Evolutionary conservation across 2,888 invertebrate species (phyloP).

Genomic region (Oegoconia quadripuncta): DNA sequence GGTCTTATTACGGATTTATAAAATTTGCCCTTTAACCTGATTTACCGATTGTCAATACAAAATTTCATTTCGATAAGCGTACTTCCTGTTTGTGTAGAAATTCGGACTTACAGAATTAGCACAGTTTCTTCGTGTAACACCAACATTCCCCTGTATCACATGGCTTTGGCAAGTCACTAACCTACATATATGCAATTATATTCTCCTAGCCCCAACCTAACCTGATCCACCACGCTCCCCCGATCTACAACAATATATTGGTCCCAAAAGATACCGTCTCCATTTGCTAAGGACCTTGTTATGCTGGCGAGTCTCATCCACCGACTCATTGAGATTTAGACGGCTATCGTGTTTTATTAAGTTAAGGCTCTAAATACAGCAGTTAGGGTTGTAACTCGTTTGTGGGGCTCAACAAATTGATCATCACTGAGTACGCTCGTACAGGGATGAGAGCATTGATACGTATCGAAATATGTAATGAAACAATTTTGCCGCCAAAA

Average conservation of each 20-base stretch:
- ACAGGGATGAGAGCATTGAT: conserved; percentile 20
- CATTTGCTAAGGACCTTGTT: conserved; percentile 34
- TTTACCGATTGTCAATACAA: no score
- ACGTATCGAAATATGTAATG: no score
- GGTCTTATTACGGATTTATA: no score
- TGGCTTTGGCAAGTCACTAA: conserved; percentile 46
- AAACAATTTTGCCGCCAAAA: no score
- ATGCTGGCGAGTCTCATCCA: conserved; percentile 44
- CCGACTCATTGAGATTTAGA: conserved; percentile 53
- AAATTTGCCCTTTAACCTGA: no score
- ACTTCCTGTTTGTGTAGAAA: no score
- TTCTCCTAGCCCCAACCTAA: conserved; percentile 27
- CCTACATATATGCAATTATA: conserved; percentile 55
- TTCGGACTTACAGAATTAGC: no score
- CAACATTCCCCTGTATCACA: conserved; percentile 36
- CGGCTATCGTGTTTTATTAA: conserved; percentile 29
- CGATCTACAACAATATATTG: conserved; percentile 16
- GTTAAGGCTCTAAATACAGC: conserved; percentile 37
- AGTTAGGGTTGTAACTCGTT: conserved; percentile 47
- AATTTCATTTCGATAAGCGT: no score
- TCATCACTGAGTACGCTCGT: conserved; percentile 42
- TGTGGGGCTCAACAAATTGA: conserved; percentile 66
- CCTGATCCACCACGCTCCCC: conserved; percentile 23
- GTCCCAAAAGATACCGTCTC: conserved; percentile 18
- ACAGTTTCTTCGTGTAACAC: no score